These are phyloP conservation scores for Diarsia mendica DNA, from an alignment of 2,888 invertebrate genomes.

Conservation along the genomic window DNA sequence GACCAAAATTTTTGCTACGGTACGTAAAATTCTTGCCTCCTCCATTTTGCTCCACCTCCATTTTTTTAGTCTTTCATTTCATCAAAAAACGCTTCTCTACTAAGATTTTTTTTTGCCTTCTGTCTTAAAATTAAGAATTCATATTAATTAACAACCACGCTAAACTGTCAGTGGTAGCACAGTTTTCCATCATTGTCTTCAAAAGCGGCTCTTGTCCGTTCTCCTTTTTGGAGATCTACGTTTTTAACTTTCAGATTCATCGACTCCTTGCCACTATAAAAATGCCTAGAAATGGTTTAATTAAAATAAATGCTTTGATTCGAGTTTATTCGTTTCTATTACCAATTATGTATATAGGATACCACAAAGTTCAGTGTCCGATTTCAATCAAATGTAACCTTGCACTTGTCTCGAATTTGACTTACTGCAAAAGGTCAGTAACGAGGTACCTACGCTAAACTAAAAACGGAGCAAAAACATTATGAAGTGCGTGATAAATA, in stretches of 20 bases:
- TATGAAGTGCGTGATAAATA: background rate
- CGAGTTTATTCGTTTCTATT: background rate
- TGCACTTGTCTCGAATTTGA: constrained; percentile 37
- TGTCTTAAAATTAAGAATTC: no score
- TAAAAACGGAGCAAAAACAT: constrained; percentile 26
- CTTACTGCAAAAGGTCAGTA: constrained; percentile 27
- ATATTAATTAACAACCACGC: no score
- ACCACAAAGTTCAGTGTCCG: constrained; percentile 25
- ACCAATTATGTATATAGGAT: background rate
- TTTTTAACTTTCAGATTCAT: background rate
- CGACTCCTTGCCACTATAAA: background rate
- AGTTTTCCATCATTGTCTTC: no score
- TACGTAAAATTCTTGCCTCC: no score
- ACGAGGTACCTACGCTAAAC: background rate
- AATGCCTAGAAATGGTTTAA: background rate
- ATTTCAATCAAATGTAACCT: constrained; percentile 32
- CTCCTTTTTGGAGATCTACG: background rate
- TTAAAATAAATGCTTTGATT: background rate
- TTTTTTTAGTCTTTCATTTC: no score
- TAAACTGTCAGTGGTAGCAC: no score
- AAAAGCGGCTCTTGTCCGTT: background rate
- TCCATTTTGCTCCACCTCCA: background rate
- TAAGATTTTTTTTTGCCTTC: no score
- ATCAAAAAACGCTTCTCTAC: no score
- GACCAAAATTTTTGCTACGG: background rate